Percentiles rank a stretch among this genome's conserved stretches.
Evolutionary conservation across 2,888 invertebrate species (phyloP).

Genomic region (Drosophila colorata): DNA sequence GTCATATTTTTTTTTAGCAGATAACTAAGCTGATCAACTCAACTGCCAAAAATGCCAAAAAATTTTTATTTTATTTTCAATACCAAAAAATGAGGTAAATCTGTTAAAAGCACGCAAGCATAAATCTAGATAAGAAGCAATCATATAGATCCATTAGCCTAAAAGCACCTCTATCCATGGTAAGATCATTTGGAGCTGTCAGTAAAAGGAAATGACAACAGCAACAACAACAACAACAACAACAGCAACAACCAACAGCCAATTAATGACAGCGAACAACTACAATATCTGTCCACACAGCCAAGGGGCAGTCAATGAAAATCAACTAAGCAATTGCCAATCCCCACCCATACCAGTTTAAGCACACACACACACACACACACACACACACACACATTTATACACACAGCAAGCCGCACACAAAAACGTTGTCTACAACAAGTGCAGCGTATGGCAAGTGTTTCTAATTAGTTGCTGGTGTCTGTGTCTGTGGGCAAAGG

Average conservation of each 20-base stretch:
- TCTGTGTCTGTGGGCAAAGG: conserved; percentile 48
- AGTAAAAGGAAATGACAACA: conserved; percentile 50
- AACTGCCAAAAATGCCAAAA: not conserved
- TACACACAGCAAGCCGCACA: not conserved
- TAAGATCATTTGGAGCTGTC: conserved; percentile 47
- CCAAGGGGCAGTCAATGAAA: conserved; percentile 74
- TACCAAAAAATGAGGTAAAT: not conserved
- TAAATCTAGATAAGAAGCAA: no score
- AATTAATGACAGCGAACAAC: conserved; percentile 76
- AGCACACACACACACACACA: conserved; percentile 9
- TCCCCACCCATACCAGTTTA: conserved; percentile 29
- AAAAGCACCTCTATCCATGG: conserved; percentile 38
- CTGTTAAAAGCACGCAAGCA: no score
- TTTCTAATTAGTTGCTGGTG: conserved; percentile 72
- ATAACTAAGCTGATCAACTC: conserved; percentile 9
- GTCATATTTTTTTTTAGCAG: conserved; percentile 21
- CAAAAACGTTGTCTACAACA: conserved; percentile 19
- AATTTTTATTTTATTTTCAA: no score
- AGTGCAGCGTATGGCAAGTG: conserved; percentile 58
- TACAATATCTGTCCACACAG: conserved; percentile 67
- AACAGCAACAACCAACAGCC: conserved; percentile 54
- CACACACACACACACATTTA: conserved; percentile 1
- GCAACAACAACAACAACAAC: conserved; percentile 41
- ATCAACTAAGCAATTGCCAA: conserved; percentile 78
- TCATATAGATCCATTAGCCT: conserved; percentile 25